Evolutionary conservation across 1,140 invertebrate species (phyloP).

Genomic region (Aphidius ervi): DNA sequence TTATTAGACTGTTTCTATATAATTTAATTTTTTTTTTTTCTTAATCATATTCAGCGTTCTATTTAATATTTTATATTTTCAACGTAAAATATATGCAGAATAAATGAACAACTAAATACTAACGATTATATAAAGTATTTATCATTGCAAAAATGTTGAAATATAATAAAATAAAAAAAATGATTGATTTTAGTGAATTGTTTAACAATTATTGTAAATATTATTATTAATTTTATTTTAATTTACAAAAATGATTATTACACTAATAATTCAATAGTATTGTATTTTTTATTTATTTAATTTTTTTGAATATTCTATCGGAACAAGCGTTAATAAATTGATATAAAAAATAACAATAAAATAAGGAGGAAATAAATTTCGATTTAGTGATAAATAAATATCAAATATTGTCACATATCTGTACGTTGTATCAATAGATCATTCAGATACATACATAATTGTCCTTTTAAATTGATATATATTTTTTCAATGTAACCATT

Average conservation of each 20-base stretch:
- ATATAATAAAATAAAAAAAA: background rate
- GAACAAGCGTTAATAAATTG: background rate
- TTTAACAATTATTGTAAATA: constrained; percentile 12
- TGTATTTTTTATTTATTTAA: background rate
- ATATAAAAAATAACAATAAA: background rate
- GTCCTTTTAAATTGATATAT: constrained; percentile 41
- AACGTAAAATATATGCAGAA: background rate
- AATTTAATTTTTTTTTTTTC: constrained; percentile 15
- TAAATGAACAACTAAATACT: background rate
- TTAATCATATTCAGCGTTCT: constrained; percentile 4
- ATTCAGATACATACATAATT: constrained; percentile 31
- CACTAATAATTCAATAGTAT: no score
- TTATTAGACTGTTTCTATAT: constrained; percentile 39
- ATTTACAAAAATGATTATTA: background rate
- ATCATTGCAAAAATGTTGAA: constrained; percentile 1
- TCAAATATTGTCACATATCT: constrained; percentile 34
- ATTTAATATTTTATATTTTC: constrained; percentile 8
- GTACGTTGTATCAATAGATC: constrained; percentile 25
- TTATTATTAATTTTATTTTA: background rate
- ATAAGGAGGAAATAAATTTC: constrained; percentile 8
- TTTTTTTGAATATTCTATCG: background rate
- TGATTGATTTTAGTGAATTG: background rate
- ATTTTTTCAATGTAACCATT: constrained; percentile 47
- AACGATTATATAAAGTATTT: constrained; percentile 7
- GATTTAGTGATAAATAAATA: constrained; percentile 1